Percentiles rank a stretch among this genome's conserved stretches.
phyloP scores from a whole-genome alignment of 1,140 invertebrate genomes.

The Drosophila orena region DNA sequence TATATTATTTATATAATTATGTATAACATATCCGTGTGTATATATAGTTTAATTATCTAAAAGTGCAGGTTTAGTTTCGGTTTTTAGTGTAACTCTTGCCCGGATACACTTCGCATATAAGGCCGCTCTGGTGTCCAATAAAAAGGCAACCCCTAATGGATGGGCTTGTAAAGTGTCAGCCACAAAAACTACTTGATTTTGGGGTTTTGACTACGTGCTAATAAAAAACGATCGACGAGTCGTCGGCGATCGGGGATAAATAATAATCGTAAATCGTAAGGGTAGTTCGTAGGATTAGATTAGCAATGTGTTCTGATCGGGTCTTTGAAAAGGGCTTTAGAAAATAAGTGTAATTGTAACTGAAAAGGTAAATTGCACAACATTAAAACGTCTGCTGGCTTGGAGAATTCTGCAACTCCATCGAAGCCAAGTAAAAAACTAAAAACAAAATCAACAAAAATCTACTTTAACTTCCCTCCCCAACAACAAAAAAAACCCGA shows the following conservation, averaged over 20 bases:
- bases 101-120: constrained; percentile 56
- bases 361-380: constrained; percentile 52
- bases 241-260: constrained; percentile 11
- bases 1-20: constrained; percentile 35
- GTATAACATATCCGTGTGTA: constrained; percentile 36
- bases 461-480: constrained; percentile 37
- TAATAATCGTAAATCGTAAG: constrained; percentile 5
- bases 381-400: constrained; percentile 33
- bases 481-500: constrained; percentile 28
- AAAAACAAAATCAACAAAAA: constrained; percentile 57
- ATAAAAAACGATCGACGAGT: constrained; percentile 4
- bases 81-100: constrained; percentile 44
- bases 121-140: constrained; percentile 76
- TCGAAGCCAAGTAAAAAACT: constrained; percentile 54
- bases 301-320: constrained; percentile 20
- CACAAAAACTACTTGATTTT: constrained; percentile 5
- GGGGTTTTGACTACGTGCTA: constrained; percentile 15
- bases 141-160: constrained; percentile 15
- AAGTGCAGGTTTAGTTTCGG: constrained; percentile 52
- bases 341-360: constrained; percentile 28
- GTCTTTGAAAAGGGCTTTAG: constrained; percentile 17
- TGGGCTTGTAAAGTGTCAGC: constrained; percentile 1
- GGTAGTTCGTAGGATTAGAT: constrained; percentile 15
- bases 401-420: constrained; percentile 25
- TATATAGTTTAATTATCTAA: constrained; percentile 65